Base-by-base conservation (phyloP, 1,140 invertebrate species). In the Microplitis mediator region DNA sequence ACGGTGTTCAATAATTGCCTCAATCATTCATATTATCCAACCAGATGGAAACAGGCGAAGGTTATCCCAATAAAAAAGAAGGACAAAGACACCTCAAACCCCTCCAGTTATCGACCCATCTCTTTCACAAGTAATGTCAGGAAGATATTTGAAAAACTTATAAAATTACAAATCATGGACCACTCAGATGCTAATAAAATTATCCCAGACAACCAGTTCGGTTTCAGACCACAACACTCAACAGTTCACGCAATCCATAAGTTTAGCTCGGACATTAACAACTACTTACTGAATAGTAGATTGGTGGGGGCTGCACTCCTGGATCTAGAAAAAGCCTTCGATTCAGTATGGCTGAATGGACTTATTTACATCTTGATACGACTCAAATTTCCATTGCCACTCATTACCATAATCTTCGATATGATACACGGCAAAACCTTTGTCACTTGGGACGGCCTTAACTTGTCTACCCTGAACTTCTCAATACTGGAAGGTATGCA, bases 71-170 rank as follows among this genome's bases (percentile, higher is more conserved):
- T 82, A 1, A 58, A 62, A 0, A 80, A 79, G 69, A 72, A 76
- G 58, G 64, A 71, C 1, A 80, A n/a, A n/a, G 50, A 69, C 4
- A n/a, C 69, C 1, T 8, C 11, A 4, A 9, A 72, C 11, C 72
- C 79, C 6, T 11, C 23, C 3, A 68, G 64, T 23, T 78, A 78
- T 32, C n/a, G 78, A 50, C 77, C 78, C 0, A 80, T 82, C 4
- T 76, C 74, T 63, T 63, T 77, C 3, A 73, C 74, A 3, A 52
- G 71, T 8, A 73, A 54, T 50, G 58, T 69, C 32, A 77, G 77
- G 13, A 85, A 64, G 39, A 35, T 64, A 4, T 64, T 36, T 45
- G 62, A 64, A 45, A 34, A 14, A 11, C 4, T 64, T 0, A 64
- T 64, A 4, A 45, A 64, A n/a, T 14, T 4, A 4, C 11, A 11